Base-by-base conservation (phyloP, 2,888 invertebrate genomes). In the Scaptomyza cyrtandrae region DNA sequence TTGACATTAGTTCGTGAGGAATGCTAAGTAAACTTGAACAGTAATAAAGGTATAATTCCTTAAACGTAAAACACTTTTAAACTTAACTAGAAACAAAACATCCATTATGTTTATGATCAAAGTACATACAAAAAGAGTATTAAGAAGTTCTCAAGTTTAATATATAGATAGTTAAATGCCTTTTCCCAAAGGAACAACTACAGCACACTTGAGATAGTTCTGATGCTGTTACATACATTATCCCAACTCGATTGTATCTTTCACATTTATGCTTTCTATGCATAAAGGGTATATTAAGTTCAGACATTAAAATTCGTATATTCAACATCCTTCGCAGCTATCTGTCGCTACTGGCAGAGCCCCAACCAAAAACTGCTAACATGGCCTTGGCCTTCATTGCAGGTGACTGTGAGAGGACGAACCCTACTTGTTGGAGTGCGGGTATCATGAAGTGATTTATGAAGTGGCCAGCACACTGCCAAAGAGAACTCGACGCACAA, bases 361-460 rank as follows among this genome's bases (percentile, higher is more conserved):
- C 27, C 59, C 50, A 68, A 19, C 39, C 39, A 46, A 37, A 39
- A 49, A 35, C 41, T 13, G n/a, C 45, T 27, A 37, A 19, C 39
- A 43, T 53, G 44, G 54, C 50, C 50, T 44, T 52, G 46, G 56
- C 52, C 54, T 52, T 24, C 11, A 52, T 37, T 27, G 46, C 27
- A 33, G 44, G 33, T 50, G 49, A 13, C 24, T 45, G 45, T 46
- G 14, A 7, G 29, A 33, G 44, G 27, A 27, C 58, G 27, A 27
- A 49, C 48, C 24, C 29, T 6, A 14, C 27, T 16, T 50, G 57
- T 16, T 54, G 57, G 52, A 59, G 46, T 58, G 44, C 44, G 56
- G 49, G 71, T 71, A 65, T 65, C 75, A 61, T 24, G 24, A 75
- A 71, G 76, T 75, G 76, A 74, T 74, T 74, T 75, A 74, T 74